Conservation (phyloP, 2,113 vertebrate species). For the Aleadryas rufinucha region DNA sequence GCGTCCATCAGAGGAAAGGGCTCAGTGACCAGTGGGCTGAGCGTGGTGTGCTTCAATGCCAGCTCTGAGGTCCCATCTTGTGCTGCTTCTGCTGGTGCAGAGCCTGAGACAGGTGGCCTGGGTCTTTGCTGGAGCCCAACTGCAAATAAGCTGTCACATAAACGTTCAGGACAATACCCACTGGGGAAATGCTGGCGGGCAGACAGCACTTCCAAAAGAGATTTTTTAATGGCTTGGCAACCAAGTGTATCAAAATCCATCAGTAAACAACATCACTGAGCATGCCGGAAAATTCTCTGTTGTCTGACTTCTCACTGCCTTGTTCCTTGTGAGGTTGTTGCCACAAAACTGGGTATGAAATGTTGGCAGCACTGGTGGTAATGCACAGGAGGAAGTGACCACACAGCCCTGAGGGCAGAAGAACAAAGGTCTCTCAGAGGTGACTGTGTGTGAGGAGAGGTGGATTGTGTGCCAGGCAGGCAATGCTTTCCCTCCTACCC, state of each 20-base stretch:
- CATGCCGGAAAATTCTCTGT: neutral
- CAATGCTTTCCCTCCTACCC: neutral
- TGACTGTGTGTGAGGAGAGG: rapidly evolving
- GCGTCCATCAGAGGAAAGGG: neutral
- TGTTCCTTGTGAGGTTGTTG: neutral
- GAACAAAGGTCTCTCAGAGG: neutral
- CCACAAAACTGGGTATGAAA: neutral
- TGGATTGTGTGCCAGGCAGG: neutral
- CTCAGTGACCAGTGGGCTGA: neutral
- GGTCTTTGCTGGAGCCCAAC: neutral
- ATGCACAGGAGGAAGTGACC: neutral
- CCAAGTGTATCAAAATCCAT: neutral
- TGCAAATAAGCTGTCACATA: neutral
- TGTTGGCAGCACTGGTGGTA: neutral
- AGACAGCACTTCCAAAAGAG: neutral
- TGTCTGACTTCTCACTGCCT: neutral
- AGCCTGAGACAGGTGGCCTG: neutral
- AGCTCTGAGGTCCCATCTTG: neutral
- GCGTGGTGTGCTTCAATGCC: neutral
- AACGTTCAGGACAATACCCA: neutral
- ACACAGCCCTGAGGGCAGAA: neutral
- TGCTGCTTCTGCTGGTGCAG: neutral
- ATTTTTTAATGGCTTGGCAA: neutral
- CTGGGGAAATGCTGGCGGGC: neutral
- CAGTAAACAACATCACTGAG: neutral